Conservation (phyloP, 2,797 vertebrate genomes). For the Falco novaeseelandiae region DNA sequence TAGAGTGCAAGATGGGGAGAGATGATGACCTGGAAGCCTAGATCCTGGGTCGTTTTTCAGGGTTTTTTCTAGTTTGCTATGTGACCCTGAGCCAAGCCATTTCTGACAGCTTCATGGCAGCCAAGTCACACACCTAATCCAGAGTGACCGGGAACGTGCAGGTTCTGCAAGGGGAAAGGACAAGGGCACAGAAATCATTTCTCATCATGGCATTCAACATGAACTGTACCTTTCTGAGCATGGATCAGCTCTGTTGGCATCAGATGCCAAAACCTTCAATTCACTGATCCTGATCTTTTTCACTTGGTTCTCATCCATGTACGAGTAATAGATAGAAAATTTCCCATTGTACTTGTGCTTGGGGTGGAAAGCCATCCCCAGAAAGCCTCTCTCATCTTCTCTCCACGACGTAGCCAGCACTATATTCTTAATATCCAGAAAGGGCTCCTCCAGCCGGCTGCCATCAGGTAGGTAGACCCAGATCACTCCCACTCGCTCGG, state of each 20-base stretch:
- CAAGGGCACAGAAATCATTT: not conserved
- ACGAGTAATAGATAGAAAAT: constrained; percentile 88
- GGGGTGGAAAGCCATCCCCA: constrained; percentile 88
- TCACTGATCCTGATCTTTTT: constrained; percentile 87
- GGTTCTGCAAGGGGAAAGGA: not conserved
- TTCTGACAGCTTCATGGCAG: not conserved
- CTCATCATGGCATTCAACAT: not conserved
- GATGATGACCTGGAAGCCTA: not conserved
- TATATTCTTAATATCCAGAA: constrained; percentile 82
- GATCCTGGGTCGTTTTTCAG: not conserved
- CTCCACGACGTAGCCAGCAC: constrained; percentile 84
- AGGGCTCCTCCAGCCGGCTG: constrained; percentile 83
- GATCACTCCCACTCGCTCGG: constrained; percentile 84
- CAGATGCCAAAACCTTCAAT: constrained; percentile 79
- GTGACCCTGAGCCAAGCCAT: not conserved
- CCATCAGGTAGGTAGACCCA: constrained; percentile 85
- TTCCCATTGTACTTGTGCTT: constrained; percentile 80
- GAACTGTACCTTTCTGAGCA: constrained; percentile 82
- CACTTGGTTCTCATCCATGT: constrained; percentile 69
- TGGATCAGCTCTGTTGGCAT: constrained; percentile 84
- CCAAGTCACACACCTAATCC: not conserved
- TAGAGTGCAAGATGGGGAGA: not conserved
- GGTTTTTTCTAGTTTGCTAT: not conserved
- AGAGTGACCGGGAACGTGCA: not conserved
- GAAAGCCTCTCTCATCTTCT: constrained; percentile 87